Conservation (phyloP, 2,888 invertebrate species). For the Eupithecia centaureata region DNA sequence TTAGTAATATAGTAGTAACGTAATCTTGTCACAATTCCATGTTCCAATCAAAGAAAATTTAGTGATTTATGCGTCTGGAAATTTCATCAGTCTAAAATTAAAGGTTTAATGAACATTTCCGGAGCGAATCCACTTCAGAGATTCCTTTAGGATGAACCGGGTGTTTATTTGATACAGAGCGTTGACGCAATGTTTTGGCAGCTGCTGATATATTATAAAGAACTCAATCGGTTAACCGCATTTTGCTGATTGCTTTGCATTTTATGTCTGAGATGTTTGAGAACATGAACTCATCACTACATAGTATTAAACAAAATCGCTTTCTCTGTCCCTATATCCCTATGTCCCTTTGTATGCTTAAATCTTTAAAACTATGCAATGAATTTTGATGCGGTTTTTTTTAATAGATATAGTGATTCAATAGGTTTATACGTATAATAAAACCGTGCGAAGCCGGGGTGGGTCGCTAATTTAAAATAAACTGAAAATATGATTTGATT, state of each 20-base stretch:
- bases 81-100: slow-evolving; percentile 22
- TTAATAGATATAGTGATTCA: too few species aligned
- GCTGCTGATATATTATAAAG: slow-evolving; percentile 1
- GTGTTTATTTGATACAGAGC: slow-evolving; percentile 4
- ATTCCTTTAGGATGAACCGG: slow-evolving; percentile 10
- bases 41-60: not conserved
- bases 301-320: too few species aligned
- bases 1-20: too few species aligned
- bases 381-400: too few species aligned
- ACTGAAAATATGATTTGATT: too few species aligned
- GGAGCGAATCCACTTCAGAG: slow-evolving; percentile 16
- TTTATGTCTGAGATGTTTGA: not conserved
- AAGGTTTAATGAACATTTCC: slow-evolving; percentile 22
- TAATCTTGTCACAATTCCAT: not conserved
- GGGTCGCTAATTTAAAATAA: too few species aligned
- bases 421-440: too few species aligned
- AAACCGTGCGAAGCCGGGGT: too few species aligned
- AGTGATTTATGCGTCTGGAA: not conserved
- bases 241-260: not conserved
- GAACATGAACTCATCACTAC: too few species aligned
- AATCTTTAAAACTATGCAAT: too few species aligned
- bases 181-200: slow-evolving; percentile 30
- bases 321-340: too few species aligned
- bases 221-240: not conserved
- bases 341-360: too few species aligned